A percentile compares a stretch with the other conserved stretches of the same genome.
phyloP scores from a whole-genome alignment of 2,113 vertebrate species.

The Thinocorus orbignyianus region DNA sequence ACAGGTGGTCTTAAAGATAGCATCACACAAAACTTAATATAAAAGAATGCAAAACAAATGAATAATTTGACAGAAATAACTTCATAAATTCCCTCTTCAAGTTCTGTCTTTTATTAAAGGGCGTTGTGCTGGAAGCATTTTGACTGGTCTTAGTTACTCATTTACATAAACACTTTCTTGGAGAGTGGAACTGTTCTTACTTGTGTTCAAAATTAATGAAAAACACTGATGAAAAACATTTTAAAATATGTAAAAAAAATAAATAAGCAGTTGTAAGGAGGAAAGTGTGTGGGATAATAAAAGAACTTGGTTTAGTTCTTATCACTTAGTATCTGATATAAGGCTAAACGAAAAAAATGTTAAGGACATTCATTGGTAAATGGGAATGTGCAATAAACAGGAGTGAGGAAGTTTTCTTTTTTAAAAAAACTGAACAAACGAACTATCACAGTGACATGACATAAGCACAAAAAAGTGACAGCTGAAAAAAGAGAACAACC shows the following conservation, averaged over 20 bases:
- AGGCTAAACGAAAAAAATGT: not conserved
- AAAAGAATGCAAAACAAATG: not conserved
- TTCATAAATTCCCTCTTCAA: not conserved
- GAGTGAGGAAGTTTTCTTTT: no score
- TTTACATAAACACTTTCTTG: not conserved
- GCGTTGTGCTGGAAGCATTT: not conserved
- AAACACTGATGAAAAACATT: not conserved
- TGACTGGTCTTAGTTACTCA: not conserved
- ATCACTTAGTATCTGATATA: not conserved
- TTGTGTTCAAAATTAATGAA: not conserved
- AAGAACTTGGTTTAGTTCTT: not conserved
- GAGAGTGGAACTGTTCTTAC: not conserved
- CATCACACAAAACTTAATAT: not conserved
- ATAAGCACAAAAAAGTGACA: not conserved
- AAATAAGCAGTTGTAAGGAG: not conserved
- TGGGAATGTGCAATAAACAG: not conserved
- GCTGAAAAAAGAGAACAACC: not conserved
- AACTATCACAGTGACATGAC: not conserved
- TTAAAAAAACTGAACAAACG: no score
- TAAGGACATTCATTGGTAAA: not conserved
- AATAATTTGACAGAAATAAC: not conserved
- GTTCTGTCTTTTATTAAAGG: not conserved
- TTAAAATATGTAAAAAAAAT: not conserved
- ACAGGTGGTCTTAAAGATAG: not conserved
- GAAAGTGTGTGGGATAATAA: not conserved